Conservation (phyloP, 2,888 invertebrate genomes). For the Stenichneumon culpator region DNA sequence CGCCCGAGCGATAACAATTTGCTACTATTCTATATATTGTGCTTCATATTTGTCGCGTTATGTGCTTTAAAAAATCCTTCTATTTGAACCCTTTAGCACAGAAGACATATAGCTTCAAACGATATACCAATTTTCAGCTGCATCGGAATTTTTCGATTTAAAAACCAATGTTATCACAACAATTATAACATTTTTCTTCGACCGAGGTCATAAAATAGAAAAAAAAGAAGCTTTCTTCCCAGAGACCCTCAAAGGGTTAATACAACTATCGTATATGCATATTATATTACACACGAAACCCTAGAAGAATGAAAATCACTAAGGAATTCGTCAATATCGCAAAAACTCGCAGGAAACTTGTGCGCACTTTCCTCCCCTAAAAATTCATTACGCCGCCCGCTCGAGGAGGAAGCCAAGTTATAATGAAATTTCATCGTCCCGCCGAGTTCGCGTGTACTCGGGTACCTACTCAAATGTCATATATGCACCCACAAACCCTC, state of each 20-base stretch:
- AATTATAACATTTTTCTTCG: too few species aligned
- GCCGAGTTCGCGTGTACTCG: constrained; percentile 7
- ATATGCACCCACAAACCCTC: neutral
- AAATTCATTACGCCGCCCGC: neutral
- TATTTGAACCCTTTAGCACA: too few species aligned
- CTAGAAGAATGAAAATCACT: neutral
- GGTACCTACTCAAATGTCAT: neutral
- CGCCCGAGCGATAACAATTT: too few species aligned
- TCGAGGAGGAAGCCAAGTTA: neutral
- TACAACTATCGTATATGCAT: neutral
- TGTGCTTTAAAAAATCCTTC: too few species aligned
- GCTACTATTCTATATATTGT: too few species aligned
- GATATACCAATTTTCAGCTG: too few species aligned
- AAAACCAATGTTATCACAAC: too few species aligned
- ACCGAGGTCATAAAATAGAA: neutral
- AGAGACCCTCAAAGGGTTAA: neutral
- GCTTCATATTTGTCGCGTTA: too few species aligned
- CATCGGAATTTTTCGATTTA: too few species aligned
- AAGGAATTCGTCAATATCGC: neutral
- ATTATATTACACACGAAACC: neutral
- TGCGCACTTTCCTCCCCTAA: neutral
- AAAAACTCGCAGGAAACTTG: neutral
- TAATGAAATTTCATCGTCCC: constrained; percentile 15
- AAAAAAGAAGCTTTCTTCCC: neutral
- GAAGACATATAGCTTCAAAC: too few species aligned